Evolutionary conservation across 53 echinoderm and acorn worm species (phyloP).

Genomic region (Paracentrotus lividus): DNA sequence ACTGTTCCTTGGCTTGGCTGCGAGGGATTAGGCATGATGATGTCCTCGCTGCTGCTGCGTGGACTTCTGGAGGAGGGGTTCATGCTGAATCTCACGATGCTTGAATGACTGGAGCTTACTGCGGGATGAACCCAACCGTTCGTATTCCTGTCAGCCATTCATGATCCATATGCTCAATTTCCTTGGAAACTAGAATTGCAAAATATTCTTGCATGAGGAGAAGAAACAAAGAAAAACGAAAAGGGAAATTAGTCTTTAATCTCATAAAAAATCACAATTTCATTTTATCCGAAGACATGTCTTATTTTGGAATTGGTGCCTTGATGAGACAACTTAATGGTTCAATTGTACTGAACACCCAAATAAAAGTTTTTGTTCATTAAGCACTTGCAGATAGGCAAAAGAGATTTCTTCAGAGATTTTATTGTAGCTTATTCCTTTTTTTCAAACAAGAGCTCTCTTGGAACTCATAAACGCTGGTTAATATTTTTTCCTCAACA

Average conservation of each 20-base stretch:
- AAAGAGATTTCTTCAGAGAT: no score
- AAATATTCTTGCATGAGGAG: constrained; percentile 44
- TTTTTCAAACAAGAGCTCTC: no score
- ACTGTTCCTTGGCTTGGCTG: constrained; percentile 82
- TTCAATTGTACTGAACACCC: no score
- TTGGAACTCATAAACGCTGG: no score
- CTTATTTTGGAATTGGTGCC: no score
- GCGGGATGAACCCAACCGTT: constrained; percentile 71
- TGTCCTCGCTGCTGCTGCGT: neutral
- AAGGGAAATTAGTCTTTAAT: neutral
- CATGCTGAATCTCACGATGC: constrained; percentile 60
- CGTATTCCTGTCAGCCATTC: constrained; percentile 64
- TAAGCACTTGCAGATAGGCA: no score
- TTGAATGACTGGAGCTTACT: constrained; percentile 68
- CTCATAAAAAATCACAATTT: no score
- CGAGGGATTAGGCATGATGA: constrained; percentile 58
- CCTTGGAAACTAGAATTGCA: constrained; percentile 64
- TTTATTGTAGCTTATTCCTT: no score
- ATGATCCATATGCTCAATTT: constrained; percentile 51
- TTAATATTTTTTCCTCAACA: no score
- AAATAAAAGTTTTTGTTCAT: no score
- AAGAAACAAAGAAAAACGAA: neutral
- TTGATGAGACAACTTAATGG: no score
- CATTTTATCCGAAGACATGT: no score
- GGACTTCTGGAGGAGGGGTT: constrained; percentile 51